phyloP scores from a whole-genome alignment of 2,797 vertebrate species.

The Dipus sagitta region DNA sequence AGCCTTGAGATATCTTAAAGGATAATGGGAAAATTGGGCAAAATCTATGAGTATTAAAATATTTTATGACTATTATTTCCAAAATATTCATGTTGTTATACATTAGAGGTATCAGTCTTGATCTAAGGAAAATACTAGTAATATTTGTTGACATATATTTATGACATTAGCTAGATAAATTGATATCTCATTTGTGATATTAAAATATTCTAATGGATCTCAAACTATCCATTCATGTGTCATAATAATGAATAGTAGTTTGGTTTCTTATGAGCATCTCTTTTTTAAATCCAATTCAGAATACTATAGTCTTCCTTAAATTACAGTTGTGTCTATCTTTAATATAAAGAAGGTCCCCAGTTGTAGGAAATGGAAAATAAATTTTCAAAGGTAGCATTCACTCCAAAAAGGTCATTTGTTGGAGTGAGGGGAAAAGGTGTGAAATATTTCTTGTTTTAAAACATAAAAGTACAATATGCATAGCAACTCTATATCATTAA shows the following conservation, averaged over 20 bases:
- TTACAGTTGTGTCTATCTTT: not conserved
- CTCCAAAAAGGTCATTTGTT: not conserved
- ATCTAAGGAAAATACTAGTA: not conserved
- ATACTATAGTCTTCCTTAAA: no score
- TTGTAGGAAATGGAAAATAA: not conserved
- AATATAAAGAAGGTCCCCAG: not conserved
- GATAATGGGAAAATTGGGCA: not conserved
- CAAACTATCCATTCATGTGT: not conserved
- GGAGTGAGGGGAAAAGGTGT: no score
- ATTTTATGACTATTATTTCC: not conserved
- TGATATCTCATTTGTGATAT: not conserved
- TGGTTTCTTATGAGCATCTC: not conserved
- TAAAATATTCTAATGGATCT: not conserved
- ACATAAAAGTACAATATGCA: not conserved
- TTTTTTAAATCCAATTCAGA: not conserved
- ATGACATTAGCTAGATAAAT: not conserved
- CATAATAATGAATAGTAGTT: not conserved
- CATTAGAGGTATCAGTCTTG: not conserved
- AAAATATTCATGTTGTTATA: not conserved
- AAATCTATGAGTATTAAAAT: not conserved
- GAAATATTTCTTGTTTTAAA: not conserved
- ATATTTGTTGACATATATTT: not conserved
- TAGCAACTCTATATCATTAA: not conserved
- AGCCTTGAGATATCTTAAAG: not conserved
- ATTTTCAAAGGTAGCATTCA: not conserved